A percentile compares a stretch with the other conserved stretches of the same genome.
Conservation (phyloP, 2,113 vertebrate species). For the Daubentonia madagascariensis region DNA sequence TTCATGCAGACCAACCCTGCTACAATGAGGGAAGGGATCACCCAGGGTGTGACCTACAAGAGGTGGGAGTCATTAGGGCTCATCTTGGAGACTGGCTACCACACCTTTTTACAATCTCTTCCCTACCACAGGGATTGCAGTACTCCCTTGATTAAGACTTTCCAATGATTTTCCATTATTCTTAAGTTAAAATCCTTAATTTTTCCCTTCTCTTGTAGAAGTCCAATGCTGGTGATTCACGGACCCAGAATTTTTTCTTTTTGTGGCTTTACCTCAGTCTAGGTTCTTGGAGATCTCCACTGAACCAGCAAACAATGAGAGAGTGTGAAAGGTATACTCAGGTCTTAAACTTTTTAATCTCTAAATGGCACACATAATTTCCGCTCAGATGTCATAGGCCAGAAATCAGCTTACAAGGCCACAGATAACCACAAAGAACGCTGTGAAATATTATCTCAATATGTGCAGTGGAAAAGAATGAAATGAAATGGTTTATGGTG, state of each 20-base stretch:
- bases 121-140: neutral
- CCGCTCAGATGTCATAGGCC: neutral
- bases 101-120: neutral
- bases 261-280: neutral
- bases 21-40: no score
- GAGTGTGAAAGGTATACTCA: neutral
- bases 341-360: neutral
- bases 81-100: neutral
- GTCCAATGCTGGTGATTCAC: neutral
- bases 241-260: neutral
- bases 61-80: neutral
- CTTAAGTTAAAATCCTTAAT: neutral
- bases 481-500: neutral
- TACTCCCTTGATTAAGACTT: neutral
- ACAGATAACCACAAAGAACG: neutral
- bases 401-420: neutral
- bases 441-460: neutral
- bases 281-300: neutral
- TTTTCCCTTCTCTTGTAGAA: neutral
- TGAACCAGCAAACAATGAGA: neutral
- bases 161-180: neutral
- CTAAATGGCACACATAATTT: neutral
- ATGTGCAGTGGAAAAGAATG: neutral
- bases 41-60: neutral
- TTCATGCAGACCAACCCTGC: neutral